phyloP scores from a whole-genome alignment of 2,797 vertebrate species.

The Argya squamiceps region DNA sequence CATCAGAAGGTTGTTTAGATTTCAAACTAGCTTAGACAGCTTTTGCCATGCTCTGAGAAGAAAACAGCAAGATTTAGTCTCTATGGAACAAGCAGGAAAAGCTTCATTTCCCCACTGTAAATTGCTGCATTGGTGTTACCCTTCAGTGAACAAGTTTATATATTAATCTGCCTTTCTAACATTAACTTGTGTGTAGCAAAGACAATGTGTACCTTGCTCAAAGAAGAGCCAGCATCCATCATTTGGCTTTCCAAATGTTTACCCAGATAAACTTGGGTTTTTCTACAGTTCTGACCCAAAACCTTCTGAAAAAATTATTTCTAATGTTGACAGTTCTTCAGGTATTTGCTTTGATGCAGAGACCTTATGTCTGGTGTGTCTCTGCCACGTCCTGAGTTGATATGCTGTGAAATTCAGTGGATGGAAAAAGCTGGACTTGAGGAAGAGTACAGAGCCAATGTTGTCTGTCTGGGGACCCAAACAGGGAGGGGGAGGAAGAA shows the following conservation, averaged over 20 bases:
- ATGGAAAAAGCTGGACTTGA: background rate
- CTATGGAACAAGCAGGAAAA: background rate
- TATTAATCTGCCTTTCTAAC: conserved; percentile 51
- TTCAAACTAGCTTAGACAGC: background rate
- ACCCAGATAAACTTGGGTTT: background rate
- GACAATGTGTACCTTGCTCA: background rate
- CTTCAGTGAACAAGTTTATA: conserved; percentile 43
- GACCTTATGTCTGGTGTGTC: background rate
- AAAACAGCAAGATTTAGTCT: background rate
- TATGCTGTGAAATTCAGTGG: background rate
- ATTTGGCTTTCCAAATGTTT: background rate
- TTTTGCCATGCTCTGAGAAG: background rate
- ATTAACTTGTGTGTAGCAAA: conserved; percentile 20
- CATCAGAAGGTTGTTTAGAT: background rate
- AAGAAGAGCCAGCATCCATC: background rate
- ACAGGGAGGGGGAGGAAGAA: background rate
- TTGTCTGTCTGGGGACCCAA: background rate
- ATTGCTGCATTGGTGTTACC: background rate
- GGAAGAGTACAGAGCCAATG: background rate
- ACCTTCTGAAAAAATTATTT: background rate
- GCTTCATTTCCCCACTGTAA: background rate
- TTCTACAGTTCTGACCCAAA: background rate
- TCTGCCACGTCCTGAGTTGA: background rate
- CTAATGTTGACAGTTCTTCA: background rate
- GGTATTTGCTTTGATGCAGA: background rate